Evolutionary conservation across 2,113 vertebrate species (phyloP).

Genomic region (Camarhynchus parvulus): DNA sequence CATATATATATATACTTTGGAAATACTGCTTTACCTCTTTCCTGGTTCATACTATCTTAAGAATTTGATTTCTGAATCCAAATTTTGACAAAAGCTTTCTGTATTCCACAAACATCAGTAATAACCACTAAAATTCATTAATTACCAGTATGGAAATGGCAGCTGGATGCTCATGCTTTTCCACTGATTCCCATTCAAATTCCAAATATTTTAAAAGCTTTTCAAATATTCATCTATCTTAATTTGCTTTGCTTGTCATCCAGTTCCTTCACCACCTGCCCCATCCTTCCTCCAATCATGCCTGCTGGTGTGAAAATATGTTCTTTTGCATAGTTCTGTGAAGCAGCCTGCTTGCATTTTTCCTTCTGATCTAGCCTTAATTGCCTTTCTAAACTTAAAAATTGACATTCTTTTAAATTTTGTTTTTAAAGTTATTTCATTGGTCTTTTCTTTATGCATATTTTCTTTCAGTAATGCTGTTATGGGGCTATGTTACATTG

Average conservation of each 20-base stretch:
- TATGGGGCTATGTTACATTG: not conserved
- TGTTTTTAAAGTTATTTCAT: not conserved
- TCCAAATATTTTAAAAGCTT: constrained; percentile 39
- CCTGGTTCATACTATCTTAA: not conserved
- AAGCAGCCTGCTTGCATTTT: constrained; percentile 31
- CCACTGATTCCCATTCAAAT: not conserved
- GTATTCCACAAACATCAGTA: not conserved
- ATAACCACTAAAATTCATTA: not conserved
- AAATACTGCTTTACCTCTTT: not conserved
- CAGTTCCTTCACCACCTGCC: constrained; percentile 36
- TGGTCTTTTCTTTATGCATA: not conserved
- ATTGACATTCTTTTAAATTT: not conserved
- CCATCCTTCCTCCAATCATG: constrained; percentile 9
- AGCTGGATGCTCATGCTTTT: not conserved
- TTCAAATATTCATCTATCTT: constrained; percentile 45
- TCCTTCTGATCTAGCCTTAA: not conserved
- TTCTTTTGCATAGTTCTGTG: constrained; percentile 3
- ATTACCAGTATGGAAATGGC: not conserved
- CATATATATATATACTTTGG: not conserved
- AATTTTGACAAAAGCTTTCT: not conserved
- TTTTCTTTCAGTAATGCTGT: not conserved
- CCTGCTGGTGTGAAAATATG: constrained; percentile 51
- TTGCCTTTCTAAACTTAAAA: constrained; percentile 27
- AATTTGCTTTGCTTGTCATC: constrained; percentile 37
- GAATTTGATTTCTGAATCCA: not conserved